Evolutionary conservation across 2,797 vertebrate genomes (phyloP), one percentile per base, ranked within the genome.

Genomic region (Parauchenoglanis ngamensis): DNA sequence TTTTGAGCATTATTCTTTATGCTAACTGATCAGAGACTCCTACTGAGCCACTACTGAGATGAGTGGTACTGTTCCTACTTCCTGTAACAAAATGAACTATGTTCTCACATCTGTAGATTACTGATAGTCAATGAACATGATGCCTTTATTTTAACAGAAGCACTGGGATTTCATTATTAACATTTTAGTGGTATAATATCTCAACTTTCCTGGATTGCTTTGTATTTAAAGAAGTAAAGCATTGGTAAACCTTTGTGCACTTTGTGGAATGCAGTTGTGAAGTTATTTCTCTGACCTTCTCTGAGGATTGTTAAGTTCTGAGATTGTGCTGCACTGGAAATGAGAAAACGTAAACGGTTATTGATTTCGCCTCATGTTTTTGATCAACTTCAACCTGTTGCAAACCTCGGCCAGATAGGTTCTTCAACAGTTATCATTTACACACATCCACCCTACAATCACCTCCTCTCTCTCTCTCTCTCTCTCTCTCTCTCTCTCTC

Each of bases 321-420:
- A 56, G 52, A 75, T 80, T 87, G 49, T 85, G 77, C 83, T 81
- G 65, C 56, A 75, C 67, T 70, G 80, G 65, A 88, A 90, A 88
- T 87, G 86, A 87, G 56, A 87, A 87, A 81, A 72, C 73, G 75
- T 89, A 87, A 79, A 85, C 21, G 31, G 57, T 84, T 89, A 89
- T 90, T 89, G 87, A 89, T 91, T 88, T 84, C 65, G 31, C 54
- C 78, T 75, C 44, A 81, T 78, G 3, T 79, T 76, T 85, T 85
- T 85, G 63, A 88, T 87, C 85, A 90, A 87, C 83, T 68, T 86
- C 61, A 67, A 57, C 46, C 23, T 59, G 63, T 59, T 78, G 63
- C n/a, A 67, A 89, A 84, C 78, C 49, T 81, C 72, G 70, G 76
- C 73, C 78, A 72, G 61, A 87, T 85, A 67, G 67, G 40, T 63